These are phyloP conservation scores for Porites evermanni DNA, from an alignment of 92 coral and sea anemone genomes.

Conservation along the genomic window DNA sequence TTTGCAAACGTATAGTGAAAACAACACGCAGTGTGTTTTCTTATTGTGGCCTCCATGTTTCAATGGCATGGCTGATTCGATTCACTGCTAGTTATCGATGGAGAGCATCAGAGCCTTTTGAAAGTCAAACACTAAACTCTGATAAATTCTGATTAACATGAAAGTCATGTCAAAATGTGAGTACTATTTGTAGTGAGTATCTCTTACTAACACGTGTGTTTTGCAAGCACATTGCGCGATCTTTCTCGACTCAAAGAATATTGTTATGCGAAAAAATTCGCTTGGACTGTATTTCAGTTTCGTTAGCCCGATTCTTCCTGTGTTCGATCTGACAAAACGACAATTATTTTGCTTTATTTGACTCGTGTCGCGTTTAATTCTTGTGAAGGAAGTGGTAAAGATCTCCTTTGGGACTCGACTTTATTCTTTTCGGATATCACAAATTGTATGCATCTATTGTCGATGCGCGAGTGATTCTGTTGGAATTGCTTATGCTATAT, in stretches of 20 bases:
- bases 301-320: conserved; percentile 1
- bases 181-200: conserved; percentile 39
- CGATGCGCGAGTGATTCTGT: conserved; percentile 23
- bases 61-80: conserved; percentile 18
- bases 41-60: conserved; percentile 1
- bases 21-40: conserved; percentile 40
- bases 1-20: background rate
- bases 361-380: conserved; percentile 20
- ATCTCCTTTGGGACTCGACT: conserved; percentile 52
- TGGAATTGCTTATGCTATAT: background rate
- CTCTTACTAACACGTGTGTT: conserved; percentile 27
- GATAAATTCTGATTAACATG: conserved; percentile 39
- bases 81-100: conserved; percentile 32
- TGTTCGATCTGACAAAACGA: background rate
- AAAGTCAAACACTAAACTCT: conserved; percentile 53
- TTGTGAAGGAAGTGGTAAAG: background rate
- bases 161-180: conserved; percentile 52
- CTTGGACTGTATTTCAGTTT: conserved; percentile 22
- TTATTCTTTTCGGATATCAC: conserved; percentile 16
- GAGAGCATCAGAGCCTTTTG: conserved; percentile 12
- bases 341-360: background rate
- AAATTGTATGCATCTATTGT: conserved; percentile 37
- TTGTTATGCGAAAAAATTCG: conserved; percentile 29
- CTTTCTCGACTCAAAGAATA: conserved; percentile 11
- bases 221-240: conserved; percentile 27